Evolutionary conservation across 2,797 vertebrate species (phyloP).

Genomic region (Miichthys miiuy): DNA sequence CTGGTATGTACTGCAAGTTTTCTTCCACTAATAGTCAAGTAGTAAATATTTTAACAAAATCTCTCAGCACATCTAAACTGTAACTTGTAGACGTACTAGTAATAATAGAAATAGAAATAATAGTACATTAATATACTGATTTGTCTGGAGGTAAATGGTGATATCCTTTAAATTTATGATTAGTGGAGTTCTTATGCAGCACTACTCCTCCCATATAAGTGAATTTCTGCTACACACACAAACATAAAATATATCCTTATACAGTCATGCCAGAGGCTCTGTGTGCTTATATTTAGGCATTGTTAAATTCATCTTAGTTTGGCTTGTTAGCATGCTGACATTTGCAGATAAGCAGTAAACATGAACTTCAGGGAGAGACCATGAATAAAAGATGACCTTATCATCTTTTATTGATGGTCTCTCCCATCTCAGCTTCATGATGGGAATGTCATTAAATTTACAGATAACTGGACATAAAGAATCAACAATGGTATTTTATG

Average conservation of each 20-base stretch:
- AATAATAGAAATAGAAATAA: neutral
- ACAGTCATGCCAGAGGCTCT: neutral
- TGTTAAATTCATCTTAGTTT: neutral
- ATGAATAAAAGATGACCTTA: no score
- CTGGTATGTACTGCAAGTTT: slow-evolving; percentile 59
- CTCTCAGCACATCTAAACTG: neutral
- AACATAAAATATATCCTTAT: neutral
- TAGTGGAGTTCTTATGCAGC: no score
- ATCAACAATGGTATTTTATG: no score
- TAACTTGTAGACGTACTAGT: neutral
- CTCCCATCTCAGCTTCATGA: neutral
- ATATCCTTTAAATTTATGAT: no score
- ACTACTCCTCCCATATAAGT: no score
- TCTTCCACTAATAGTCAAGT: slow-evolving; percentile 22
- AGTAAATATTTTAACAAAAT: neutral
- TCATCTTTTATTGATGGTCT: neutral
- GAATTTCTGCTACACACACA: no score
- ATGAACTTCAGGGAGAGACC: neutral
- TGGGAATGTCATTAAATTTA: neutral
- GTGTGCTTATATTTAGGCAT: no score
- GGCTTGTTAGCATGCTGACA: neutral
- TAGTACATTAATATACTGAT: no score
- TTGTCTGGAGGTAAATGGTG: no score
- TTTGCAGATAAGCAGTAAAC: neutral
- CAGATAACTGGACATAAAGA: neutral